Evolutionary conservation across 2,797 vertebrate species (phyloP), one percentile per base, ranked within the genome.

Genomic region (Epinephelus awoara): DNA sequence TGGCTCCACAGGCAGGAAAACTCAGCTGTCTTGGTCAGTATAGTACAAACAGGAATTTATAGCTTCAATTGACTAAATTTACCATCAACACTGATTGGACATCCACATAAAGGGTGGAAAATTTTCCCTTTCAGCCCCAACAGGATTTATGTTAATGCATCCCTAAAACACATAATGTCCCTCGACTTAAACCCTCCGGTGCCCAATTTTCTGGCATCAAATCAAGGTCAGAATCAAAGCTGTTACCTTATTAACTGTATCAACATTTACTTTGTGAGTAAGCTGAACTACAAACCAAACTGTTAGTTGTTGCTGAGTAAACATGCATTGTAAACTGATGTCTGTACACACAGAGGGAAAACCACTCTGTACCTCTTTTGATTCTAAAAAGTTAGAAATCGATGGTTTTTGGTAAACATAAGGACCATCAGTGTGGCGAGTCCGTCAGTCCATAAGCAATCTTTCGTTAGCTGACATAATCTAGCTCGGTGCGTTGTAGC

Each of bases 231-330:
- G 14, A 58, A 49, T 68, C 9, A 29, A n/a, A 78, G 21, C 52
- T 63, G 21, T 66, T 29, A 7, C 17, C 47, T 47, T 47, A 21
- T 62, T 18, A 73, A 57, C 40, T 25, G 10, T 19, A 17, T 58
- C 46, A 66, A 29, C 17, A 42, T 58, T 61, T 42, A 61, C 46
- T 68, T 52, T n/a, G 34, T n/a, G 51, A 44, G 29, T 57, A 42
- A 52, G 51, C 29, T 7, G 55, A n/a, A 63, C 25, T 47, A 55
- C 67, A 58, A 47, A 64, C n/a, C 44, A 46, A 69, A 46, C 6
- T n/a, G n/a, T 38, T 67, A 4, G 49, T 55, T 46, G 38, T 57
- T 38, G 9, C 47, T 18, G n/a, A 44, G 10, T 64, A 40, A 38
- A 54, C 21, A 7, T 63, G 12, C 10, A 4, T 38, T 17, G 8